Evolutionary conservation across 2,888 invertebrate genomes (phyloP), one percentile per base, ranked within the genome.

Genomic region (Abrostola tripartita): DNA sequence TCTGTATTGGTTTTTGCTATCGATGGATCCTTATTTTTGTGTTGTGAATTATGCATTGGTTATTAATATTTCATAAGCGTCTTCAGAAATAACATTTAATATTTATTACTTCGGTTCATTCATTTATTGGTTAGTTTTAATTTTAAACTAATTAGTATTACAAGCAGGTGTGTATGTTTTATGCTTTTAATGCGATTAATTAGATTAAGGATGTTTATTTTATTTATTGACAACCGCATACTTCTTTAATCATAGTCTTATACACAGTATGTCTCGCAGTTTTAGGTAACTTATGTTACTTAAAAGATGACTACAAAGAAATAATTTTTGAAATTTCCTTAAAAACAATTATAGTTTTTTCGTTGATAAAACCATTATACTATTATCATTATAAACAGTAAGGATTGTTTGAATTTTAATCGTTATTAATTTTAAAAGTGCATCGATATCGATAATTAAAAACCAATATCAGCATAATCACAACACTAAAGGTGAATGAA

Each of bases 401-500:
- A 24, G 24, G 24, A 24, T 24, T 24, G 24, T 24, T 24, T 24
- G 24, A 24, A 24, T 24, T 24, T 24, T 24, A 4, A 47, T 24
- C 14, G 44, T 5, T 7, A 7, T 1, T 12, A 47, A 2, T 12
- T n/a, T 35, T 50, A 7, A 12, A 7, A 35, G 7, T n/a, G 7
- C 41, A 58, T 79, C 80, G 81, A 82, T 78, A 72, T 81, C 77
- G 81, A 77, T 58, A 65, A 35, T 49, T 50, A 51, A 49, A 40
- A 69, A 65, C 51, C 35, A 40, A 56, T 36, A 59, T 61, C 58
- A 67, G 35, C 69, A 61, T 44, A 52, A 71, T 49, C 67, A 77
- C 92, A 81, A 76, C 90, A 84, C 89, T 89, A 92, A 88, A 92
- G 90, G 89, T 91, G 90, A 92, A 92, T 90, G 91, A 91, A 92